Evolutionary conservation across 2,888 invertebrate genomes (phyloP), one percentile per base, ranked within the genome.

Genomic region (Leptopilina syphax): DNA sequence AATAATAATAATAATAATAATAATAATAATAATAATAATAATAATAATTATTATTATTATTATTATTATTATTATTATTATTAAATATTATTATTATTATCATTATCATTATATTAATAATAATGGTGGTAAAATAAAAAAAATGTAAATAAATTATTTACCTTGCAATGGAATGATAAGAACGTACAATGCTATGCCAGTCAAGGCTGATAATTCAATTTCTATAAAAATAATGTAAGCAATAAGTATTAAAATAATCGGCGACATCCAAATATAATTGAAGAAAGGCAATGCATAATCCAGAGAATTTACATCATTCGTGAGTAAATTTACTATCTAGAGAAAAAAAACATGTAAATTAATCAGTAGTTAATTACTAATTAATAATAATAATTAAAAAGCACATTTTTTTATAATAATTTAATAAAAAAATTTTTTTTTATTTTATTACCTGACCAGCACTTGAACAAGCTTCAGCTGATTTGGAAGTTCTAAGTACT

Each of bases 271-370:
- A 34, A 96, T 92, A 86, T 95, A 96, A 89, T 96, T 96, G 0
- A 95, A 91, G 86, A 95, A 95, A n/a, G 95, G 90, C 0, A 95
- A 93, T 9, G 94, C 94, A 83, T 95, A 93, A 88, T 96, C 96
- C 88, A 96, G 95, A 83, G 96, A 93, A 84, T 95, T 95, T 0
- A 96, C 96, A 88, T 97, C 97, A 85, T 96, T 96, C 27, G 96
- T 96, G 92, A 97, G 93, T 24, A 94, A 89, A 88, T 94, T 94
- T 0, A 94, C 92, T 34, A 94, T 93, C 84, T 94, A 89, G 77
- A 87, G 86, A 54, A 68, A 27, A 70, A 0, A 44, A 34, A 27
- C 18, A 18, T 18, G 9, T 27, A 44, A 70, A 65, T 65, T 10
- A 34, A 34, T 34, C 3, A 34, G 3, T 34, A 34, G 34, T 34